These are phyloP conservation scores for Taenioides sp. DNA, from an alignment of 2,797 vertebrate genomes.

Conservation along the genomic window DNA sequence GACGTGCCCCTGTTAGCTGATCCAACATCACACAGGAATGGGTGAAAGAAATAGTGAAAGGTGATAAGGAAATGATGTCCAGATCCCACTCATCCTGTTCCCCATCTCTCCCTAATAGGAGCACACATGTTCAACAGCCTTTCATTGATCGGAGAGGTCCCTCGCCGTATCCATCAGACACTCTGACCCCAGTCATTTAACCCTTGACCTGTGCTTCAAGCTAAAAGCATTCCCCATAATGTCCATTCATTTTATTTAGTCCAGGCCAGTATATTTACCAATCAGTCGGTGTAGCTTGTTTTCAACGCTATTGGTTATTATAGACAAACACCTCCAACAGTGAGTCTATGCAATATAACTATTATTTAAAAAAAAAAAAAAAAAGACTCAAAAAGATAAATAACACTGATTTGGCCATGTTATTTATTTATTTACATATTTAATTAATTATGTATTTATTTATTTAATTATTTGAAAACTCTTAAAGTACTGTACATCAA, in stretches of 20 bases:
- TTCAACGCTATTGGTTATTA: neutral
- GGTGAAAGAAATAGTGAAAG: neutral
- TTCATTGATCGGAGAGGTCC: constrained; percentile 63
- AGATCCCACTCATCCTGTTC: constrained; percentile 35
- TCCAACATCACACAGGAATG: neutral
- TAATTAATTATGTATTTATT: no score
- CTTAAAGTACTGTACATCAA: neutral
- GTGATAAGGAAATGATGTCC: constrained; percentile 11
- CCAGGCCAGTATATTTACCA: constrained; percentile 62
- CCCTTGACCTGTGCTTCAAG: constrained; percentile 77
- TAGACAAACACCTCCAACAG: neutral
- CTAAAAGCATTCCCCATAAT: constrained; percentile 75
- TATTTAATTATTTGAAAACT: neutral
- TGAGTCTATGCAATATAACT: neutral
- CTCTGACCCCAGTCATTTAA: constrained; percentile 85
- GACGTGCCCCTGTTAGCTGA: neutral
- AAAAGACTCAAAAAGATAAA: no score
- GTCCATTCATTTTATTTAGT: constrained; percentile 75
- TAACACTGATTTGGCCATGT: neutral
- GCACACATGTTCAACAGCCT: constrained; percentile 58
- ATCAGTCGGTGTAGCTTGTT: constrained; percentile 38
- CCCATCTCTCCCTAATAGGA: constrained; percentile 48
- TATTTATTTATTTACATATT: no score
- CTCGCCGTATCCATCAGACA: constrained; percentile 50
- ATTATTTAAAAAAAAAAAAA: no score